phyloP scores from a whole-genome alignment of 2,797 vertebrate species.

The Pangasius djambal region DNA sequence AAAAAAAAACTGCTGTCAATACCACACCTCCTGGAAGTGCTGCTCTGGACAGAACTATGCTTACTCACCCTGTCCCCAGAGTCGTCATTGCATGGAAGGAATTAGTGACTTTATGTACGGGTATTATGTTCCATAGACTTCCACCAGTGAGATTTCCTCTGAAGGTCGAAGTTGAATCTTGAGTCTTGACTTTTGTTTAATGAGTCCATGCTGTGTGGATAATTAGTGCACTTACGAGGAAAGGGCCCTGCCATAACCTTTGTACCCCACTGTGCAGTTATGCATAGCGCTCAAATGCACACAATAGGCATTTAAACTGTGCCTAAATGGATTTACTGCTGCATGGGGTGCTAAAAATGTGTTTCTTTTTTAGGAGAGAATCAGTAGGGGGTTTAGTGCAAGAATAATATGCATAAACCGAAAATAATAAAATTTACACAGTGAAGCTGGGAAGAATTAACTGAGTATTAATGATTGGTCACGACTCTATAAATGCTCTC shows the following conservation, averaged over 20 bases:
- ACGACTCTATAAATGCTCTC: slow-evolving; percentile 25
- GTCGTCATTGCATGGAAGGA: background rate
- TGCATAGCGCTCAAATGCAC: background rate
- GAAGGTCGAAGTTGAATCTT: background rate
- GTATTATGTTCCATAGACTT: slow-evolving; percentile 20
- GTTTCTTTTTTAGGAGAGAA: background rate
- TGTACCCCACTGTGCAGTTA: slow-evolving; percentile 5
- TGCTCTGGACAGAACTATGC: slow-evolving; percentile 6
- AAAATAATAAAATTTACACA: background rate
- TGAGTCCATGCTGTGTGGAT: slow-evolving; percentile 22
- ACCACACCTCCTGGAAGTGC: slow-evolving; percentile 29
- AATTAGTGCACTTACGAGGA: slow-evolving; percentile 12
- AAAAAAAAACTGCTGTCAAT: slow-evolving; percentile 26
- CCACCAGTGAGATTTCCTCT: slow-evolving; percentile 18
- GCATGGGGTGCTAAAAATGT: background rate
- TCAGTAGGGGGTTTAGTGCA: background rate
- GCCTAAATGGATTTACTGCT: background rate
- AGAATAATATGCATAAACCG: background rate
- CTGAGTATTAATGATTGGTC: slow-evolving; percentile 35
- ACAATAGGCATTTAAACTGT: background rate
- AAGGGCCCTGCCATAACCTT: background rate
- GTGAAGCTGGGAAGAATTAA: background rate
- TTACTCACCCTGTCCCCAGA: slow-evolving; percentile 24
- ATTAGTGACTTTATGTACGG: slow-evolving; percentile 4
- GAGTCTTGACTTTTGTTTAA: slow-evolving; percentile 21